These are phyloP conservation scores for Heterodera carotae DNA, from an alignment of 1,140 invertebrate genomes.

Conservation along the genomic window DNA sequence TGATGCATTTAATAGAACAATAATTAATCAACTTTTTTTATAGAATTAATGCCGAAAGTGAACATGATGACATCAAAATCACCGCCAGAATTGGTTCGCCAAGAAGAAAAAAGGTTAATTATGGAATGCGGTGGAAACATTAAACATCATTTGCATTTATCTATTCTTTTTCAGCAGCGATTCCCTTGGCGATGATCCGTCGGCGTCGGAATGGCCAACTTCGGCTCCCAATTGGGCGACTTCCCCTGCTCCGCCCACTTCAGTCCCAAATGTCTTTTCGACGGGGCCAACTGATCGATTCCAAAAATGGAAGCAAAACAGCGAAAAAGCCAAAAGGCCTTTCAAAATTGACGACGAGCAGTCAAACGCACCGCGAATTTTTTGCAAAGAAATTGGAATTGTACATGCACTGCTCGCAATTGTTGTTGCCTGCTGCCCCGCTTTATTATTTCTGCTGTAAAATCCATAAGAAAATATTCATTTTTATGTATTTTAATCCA, in stretches of 20 bases:
- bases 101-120: neutral
- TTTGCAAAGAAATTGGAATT: neutral
- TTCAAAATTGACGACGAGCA: neutral
- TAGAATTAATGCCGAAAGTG: neutral
- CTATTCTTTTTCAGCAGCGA: neutral
- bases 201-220: neutral
- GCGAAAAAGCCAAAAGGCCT: neutral
- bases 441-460: too few relatives aligned
- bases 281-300: conserved; percentile 6
- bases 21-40: neutral
- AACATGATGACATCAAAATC: conserved; percentile 10
- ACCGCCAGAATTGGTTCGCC: neutral
- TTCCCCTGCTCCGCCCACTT: neutral
- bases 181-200: neutral
- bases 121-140: neutral
- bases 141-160: neutral
- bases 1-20: neutral
- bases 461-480: too few relatives aligned
- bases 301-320: conserved; percentile 26
- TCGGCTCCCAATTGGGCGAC: neutral
- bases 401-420: neutral
- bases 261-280: neutral
- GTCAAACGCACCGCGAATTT: neutral
- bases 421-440: neutral
- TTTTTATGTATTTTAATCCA: too few relatives aligned